Evolutionary conservation across 2,888 invertebrate species (phyloP).

Genomic region (Dusona sp.): DNA sequence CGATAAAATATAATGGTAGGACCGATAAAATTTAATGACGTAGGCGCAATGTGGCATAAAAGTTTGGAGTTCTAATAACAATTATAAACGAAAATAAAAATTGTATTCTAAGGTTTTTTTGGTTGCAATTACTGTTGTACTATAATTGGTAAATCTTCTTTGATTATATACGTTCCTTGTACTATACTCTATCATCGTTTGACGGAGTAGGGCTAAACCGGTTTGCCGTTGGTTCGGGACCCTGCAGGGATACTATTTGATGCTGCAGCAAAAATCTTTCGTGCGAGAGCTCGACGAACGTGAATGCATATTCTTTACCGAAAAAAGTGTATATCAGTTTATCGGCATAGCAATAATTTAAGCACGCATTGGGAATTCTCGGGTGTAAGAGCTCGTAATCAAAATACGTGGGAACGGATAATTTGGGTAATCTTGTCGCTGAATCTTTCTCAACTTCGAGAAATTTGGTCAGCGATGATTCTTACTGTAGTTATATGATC

Average conservation of each 20-base stretch:
- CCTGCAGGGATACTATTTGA: conserved; percentile 57
- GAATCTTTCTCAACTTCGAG: conserved; percentile 47
- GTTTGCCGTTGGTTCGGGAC: conserved; percentile 26
- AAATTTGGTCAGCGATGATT: conserved; percentile 12
- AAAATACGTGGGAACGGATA: conserved; percentile 66
- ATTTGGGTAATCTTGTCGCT: conserved; percentile 66
- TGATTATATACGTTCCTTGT: conserved; percentile 29
- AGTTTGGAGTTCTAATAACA: conserved; percentile 1
- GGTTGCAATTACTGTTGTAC: conserved; percentile 5
- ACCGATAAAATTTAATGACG: not conserved
- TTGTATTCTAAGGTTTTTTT: conserved; percentile 6
- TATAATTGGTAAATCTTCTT: conserved; percentile 39
- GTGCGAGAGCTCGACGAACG: not conserved
- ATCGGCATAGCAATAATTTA: conserved; percentile 58
- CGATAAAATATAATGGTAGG: not conserved
- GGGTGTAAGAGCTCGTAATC: conserved; percentile 51
- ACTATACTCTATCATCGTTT: conserved; percentile 41
- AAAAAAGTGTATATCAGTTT: conserved; percentile 56
- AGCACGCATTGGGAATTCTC: conserved; percentile 7
- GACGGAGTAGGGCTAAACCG: conserved; percentile 32
- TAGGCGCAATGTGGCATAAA: not conserved
- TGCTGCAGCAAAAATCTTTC: conserved; percentile 34
- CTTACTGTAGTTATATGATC: conserved; percentile 9
- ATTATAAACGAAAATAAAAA: not conserved
- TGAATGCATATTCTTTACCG: conserved; percentile 12